Evolutionary conservation across 1,140 invertebrate genomes (phyloP).

Genomic region (Heliconius himera): DNA sequence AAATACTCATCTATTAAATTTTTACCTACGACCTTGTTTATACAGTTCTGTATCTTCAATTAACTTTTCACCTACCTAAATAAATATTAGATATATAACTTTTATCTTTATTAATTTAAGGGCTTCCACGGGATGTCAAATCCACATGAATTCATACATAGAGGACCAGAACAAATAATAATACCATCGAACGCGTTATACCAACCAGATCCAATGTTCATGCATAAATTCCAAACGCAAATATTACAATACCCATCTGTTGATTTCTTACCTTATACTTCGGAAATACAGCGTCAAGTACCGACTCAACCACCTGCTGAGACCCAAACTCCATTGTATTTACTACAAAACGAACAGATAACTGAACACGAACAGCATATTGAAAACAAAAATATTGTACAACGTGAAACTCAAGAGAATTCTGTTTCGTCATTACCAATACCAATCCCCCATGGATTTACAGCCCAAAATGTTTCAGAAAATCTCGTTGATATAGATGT

Average conservation of each 20-base stretch:
- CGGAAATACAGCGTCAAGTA: slow-evolving; percentile 54
- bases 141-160: slow-evolving; percentile 60
- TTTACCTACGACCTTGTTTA: too few relatives aligned
- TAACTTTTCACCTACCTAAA: too few relatives aligned
- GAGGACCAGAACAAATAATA: slow-evolving; percentile 62
- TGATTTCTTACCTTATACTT: slow-evolving; percentile 66
- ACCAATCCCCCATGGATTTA: slow-evolving; percentile 55
- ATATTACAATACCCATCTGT: slow-evolving; percentile 62
- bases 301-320: slow-evolving; percentile 52
- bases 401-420: slow-evolving; percentile 65
- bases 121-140: slow-evolving; percentile 63
- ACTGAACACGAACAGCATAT: slow-evolving; percentile 65
- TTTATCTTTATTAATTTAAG: slow-evolving; percentile 22
- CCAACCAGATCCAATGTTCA: slow-evolving; percentile 68
- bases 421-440: slow-evolving; percentile 48
- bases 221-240: slow-evolving; percentile 72
- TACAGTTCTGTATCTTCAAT: too few relatives aligned
- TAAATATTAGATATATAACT: neutral
- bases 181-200: slow-evolving; percentile 64
- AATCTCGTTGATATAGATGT: slow-evolving; percentile 49
- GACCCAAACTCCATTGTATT: slow-evolving; percentile 49
- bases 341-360: slow-evolving; percentile 70
- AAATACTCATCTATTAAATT: too few relatives aligned
- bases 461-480: slow-evolving; percentile 57
- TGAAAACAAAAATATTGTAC: slow-evolving; percentile 57